Base-by-base conservation (phyloP, 2,113 vertebrate species). In the Oncorhynchus tshawytscha region DNA sequence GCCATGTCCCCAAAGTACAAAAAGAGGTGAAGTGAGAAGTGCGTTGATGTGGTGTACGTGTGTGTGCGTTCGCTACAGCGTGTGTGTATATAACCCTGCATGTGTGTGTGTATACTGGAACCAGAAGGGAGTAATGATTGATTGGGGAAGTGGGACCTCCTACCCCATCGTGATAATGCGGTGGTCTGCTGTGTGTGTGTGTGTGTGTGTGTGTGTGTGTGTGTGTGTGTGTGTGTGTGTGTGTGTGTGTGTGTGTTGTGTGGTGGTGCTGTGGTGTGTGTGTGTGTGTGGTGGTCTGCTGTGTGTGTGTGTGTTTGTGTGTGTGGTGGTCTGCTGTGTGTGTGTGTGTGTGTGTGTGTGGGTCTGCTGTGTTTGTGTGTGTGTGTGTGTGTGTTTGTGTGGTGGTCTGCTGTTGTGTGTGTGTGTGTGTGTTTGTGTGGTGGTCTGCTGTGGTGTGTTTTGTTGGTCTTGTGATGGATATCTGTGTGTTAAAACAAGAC, bases 401-500 rank as follows among this genome's bases (percentile, higher is more conserved):
- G 34, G 34, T 39, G 34, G 34, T 39, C 39, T 39, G 39, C 39
- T 39, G 34, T 34, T 6, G 70, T 0, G 25, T 71, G 22, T 57
- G 49, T 71, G 22, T 57, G 49, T 20, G 70, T 59, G 51, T n/a
- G 25, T 39, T 27, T 62, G 29, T 12, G 29, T 45, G 59, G 62
- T 4, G 4, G 59, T 9, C 18, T 12, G 71, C 76, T 72, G 72
- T 77, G 68, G 81, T 74, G 74, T 78, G 76, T 73, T 76, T 69
- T 88, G 88, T 92, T 92, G 82, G 78, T 90, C 76, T 88, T 89
- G 71, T 85, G 91, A 93, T 93, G 84, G 79, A 73, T 91, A 93
- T 93, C 92, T 86, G 80, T 71, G 75, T 74, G 85, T 78, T 90
- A 85, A 88, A 92, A 91, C 80, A 89, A 91, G 85, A 80, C 83